Base-by-base conservation (phyloP, 92 coral and sea anemone species). In the Porites evermanni region DNA sequence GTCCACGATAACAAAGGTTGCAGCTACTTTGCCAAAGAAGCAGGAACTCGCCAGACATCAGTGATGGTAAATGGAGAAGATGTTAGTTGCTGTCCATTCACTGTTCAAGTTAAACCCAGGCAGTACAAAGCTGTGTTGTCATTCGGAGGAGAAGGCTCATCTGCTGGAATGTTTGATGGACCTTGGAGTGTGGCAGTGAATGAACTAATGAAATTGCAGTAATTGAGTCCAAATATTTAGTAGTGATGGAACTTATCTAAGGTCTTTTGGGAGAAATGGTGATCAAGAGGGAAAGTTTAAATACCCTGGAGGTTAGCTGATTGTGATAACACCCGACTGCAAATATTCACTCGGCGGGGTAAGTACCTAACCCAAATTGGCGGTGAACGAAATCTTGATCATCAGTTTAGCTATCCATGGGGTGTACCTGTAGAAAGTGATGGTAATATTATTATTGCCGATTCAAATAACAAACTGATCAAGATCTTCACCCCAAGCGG, bases 271-370 rank as follows among this genome's bases (percentile, higher is more conserved):
- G 8, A 79, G 17, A 75, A 79, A 56, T 19, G 86, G 89, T 52
- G 13, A 74, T 7, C 70, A 71, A 67, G 89, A 58, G 8, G 51
- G 78, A 16, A 19, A 86, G 60, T 86, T 86, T 79, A 53, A 53
- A 14, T 58, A 77, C 56, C 89, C 89, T 18, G 67, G 87, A 20
- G 89, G 89, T 18, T 86, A 8, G 78, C 78, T 51, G 89, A 86
- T 32, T 67, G 74, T 64, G 69, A 63, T 38, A 86, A 86, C 70
- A 80, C 67, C 44, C 84, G 85, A 38, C 50, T 86, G 3, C 89
- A 86, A 75, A 58, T 78, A 12, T 79, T 79, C 8, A 86, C 61
- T 21, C 72, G 74, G 17, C 32, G 23, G n/a, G 89, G 89, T 9
- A 51, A 70, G 79, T 86, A 51, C 81, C 76, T 70, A 17, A 56